Conservation (phyloP, 1,140 invertebrate species). For the Pseudomyrmex flavicornis region DNA sequence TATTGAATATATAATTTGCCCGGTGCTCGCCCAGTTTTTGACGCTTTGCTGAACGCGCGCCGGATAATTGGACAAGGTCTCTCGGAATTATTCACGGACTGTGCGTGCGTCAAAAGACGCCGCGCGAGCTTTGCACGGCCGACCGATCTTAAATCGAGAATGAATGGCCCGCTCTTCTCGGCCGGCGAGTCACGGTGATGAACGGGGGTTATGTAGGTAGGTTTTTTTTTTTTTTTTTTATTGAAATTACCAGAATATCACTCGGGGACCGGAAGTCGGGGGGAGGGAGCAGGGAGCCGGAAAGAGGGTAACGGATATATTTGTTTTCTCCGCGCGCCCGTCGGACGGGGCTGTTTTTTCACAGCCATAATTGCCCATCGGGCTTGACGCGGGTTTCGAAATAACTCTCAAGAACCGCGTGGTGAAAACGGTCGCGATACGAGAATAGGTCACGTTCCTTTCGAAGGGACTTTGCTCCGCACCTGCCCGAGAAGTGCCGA, state of each 20-base stretch:
- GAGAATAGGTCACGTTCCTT: constrained; percentile 67
- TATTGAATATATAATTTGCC: not conserved
- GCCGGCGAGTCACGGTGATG: not conserved
- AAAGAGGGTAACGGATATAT: constrained; percentile 42
- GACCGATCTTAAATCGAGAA: constrained; percentile 17
- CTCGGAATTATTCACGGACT: not conserved
- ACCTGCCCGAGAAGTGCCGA: constrained; percentile 35
- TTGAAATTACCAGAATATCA: constrained; percentile 23
- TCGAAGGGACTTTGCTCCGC: constrained; percentile 34
- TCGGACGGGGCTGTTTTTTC: not conserved
- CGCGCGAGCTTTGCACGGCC: not conserved
- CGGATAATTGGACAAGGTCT: not conserved
- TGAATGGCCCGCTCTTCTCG: not conserved
- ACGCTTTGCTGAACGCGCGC: not conserved
- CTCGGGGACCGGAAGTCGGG: not conserved
- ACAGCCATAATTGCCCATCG: constrained; percentile 58
- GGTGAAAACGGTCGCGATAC: constrained; percentile 52
- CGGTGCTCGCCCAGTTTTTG: not conserved
- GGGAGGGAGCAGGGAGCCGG: no score
- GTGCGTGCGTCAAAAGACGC: not conserved
- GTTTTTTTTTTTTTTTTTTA: not conserved
- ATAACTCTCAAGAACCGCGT: constrained; percentile 64
- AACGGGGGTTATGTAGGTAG: not conserved
- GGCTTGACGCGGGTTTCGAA: constrained; percentile 41
- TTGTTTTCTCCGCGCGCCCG: constrained; percentile 55